Evolutionary conservation across 2,113 vertebrate species (phyloP).

Genomic region (Dermatemys mawii): DNA sequence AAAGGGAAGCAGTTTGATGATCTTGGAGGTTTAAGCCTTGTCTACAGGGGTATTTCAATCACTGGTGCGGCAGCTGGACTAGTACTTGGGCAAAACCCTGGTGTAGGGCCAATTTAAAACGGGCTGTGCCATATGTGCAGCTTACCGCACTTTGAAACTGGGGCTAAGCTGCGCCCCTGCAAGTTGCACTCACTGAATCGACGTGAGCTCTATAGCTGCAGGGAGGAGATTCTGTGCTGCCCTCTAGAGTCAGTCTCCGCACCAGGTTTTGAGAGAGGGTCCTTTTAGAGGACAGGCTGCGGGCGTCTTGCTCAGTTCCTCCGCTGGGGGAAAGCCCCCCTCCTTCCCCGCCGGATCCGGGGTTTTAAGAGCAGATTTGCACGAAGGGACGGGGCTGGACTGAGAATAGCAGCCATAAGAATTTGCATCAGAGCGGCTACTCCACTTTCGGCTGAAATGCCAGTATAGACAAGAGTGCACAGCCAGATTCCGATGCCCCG

Average conservation of each 20-base stretch:
- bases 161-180: neutral
- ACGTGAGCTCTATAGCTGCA: neutral
- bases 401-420: too few species aligned
- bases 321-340: too few species aligned
- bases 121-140: accelerated
- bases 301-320: neutral
- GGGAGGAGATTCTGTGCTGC: neutral
- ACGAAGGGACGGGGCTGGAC: accelerated
- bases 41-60: accelerated
- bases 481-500: neutral
- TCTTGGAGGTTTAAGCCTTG: accelerated
- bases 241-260: neutral
- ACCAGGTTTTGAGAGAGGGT: neutral
- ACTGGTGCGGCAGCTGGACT: neutral
- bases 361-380: neutral
- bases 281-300: neutral
- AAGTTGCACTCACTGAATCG: too few species aligned
- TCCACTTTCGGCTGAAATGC: neutral
- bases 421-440: neutral
- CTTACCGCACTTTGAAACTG: neutral
- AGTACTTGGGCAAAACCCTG: neutral
- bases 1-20: neutral
- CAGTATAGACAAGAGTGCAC: neutral
- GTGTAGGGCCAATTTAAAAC: neutral
- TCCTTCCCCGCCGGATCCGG: neutral